Conservation (phyloP, 2,113 vertebrate species). For the Puntigrus tetrazona region DNA sequence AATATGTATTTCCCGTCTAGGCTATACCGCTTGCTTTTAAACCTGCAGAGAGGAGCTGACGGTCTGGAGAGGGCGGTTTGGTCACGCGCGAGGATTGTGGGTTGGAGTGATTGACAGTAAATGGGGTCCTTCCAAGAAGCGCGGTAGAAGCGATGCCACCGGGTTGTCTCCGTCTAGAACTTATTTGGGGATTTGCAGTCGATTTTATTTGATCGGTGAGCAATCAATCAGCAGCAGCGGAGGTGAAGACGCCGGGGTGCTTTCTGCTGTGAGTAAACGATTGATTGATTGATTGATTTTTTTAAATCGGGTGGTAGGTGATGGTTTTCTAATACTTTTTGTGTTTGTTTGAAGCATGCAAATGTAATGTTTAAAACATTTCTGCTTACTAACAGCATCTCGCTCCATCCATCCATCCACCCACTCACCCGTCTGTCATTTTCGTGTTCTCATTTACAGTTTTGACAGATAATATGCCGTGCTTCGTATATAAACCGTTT, state of each 20-base stretch:
- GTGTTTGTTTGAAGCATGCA: not conserved
- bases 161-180: slow-evolving; percentile 12
- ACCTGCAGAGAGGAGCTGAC: not conserved
- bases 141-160: not conserved
- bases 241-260: slow-evolving; percentile 11
- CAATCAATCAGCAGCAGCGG: not conserved
- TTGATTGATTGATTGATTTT: not conserved
- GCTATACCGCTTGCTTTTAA: not conserved
- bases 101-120: not conserved
- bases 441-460: not conserved
- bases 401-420: slow-evolving; percentile 7
- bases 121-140: not conserved
- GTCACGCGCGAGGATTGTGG: not conserved
- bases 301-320: not conserved
- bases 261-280: slow-evolving; percentile 8
- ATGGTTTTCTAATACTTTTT: not conserved
- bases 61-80: not conserved
- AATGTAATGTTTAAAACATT: not conserved
- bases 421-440: slow-evolving; percentile 11
- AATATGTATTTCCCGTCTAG: slow-evolving; percentile 53
- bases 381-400: slow-evolving; percentile 1
- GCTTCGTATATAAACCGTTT: not conserved
- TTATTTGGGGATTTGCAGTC: not conserved
- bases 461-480: not conserved
- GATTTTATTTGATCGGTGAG: slow-evolving; percentile 1